A percentile compares a stretch with the other conserved stretches of the same genome.
phyloP scores from a whole-genome alignment of 2,888 invertebrate genomes.

The Germaria angustata region DNA sequence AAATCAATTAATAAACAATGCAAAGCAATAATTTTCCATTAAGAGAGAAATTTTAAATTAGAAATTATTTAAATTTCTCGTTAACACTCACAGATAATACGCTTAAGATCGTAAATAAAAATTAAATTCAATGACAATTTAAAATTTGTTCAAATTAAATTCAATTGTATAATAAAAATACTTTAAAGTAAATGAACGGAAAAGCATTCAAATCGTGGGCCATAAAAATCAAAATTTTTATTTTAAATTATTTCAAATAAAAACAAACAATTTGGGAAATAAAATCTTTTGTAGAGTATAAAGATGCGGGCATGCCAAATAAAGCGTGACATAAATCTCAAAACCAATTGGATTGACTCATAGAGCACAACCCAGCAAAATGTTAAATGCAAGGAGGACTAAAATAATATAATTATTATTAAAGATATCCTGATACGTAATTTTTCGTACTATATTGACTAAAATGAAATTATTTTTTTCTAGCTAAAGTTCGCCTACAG shows the following conservation, averaged over 20 bases:
- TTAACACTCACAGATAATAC: background rate
- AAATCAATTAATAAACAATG: conserved; percentile 55
- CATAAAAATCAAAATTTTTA: background rate
- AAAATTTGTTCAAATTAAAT: conserved; percentile 58
- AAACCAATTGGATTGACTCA: conserved; percentile 10
- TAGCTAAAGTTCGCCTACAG: too few relatives aligned
- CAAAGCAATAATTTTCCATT: conserved; percentile 53
- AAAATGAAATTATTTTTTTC: too few relatives aligned
- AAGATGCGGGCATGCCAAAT: conserved; percentile 17
- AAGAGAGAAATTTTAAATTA: background rate
- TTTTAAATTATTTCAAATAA: background rate
- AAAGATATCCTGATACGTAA: too few relatives aligned
- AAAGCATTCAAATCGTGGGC: background rate
- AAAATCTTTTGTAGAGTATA: background rate
- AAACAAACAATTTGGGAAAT: conserved; percentile 25
- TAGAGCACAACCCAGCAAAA: conserved; percentile 9
- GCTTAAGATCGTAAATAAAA: conserved; percentile 31
- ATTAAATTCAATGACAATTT: conserved; percentile 47
- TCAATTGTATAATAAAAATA: conserved; percentile 62
- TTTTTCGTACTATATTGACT: too few relatives aligned
- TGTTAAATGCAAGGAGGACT: too few relatives aligned
- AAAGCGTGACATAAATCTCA: conserved; percentile 31
- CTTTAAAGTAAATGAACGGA: conserved; percentile 4
- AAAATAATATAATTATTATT: too few relatives aligned
- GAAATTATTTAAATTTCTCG: conserved; percentile 15